These are phyloP conservation scores for Elegia similella DNA, from an alignment of 2,888 invertebrate species.

Conservation along the genomic window DNA sequence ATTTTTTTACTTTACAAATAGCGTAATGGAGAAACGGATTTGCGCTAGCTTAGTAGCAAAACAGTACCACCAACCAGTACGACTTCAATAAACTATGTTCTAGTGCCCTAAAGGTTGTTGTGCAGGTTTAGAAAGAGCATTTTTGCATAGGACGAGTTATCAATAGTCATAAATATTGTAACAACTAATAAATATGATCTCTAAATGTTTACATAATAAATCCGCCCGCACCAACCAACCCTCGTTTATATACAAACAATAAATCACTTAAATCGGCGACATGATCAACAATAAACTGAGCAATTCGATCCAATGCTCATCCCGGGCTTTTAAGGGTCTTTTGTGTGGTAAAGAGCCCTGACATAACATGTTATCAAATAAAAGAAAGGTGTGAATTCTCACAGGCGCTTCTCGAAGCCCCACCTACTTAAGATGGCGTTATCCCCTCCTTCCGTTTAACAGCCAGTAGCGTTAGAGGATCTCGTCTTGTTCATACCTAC, in stretches of 20 bases:
- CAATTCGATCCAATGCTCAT: constrained; percentile 72
- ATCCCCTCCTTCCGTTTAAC: constrained; percentile 57
- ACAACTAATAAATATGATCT: constrained; percentile 1
- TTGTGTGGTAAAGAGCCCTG: constrained; percentile 76
- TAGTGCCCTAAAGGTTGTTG: too few species aligned
- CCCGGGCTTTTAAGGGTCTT: constrained; percentile 77
- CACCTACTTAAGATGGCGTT: constrained; percentile 77
- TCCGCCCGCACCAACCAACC: not conserved
- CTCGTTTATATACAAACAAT: constrained; percentile 40
- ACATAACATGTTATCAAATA: constrained; percentile 80
- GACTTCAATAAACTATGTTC: too few species aligned
- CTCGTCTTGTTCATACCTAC: constrained; percentile 68
- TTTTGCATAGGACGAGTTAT: too few species aligned
- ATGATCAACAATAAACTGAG: constrained; percentile 73
- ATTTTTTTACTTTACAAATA: too few species aligned
- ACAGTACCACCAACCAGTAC: too few species aligned
- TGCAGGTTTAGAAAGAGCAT: too few species aligned
- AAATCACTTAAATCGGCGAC: constrained; percentile 69
- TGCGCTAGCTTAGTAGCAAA: too few species aligned
- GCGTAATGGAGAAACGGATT: too few species aligned
- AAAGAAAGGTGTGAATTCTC: constrained; percentile 82
- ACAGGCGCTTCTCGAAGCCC: constrained; percentile 66
- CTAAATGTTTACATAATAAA: constrained; percentile 6
- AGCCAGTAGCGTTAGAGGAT: constrained; percentile 70
- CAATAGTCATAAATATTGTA: not conserved